A percentile compares a stretch with the other conserved stretches of the same genome.
Conservation (phyloP, 2,113 vertebrate species). For the Indri indri region DNA sequence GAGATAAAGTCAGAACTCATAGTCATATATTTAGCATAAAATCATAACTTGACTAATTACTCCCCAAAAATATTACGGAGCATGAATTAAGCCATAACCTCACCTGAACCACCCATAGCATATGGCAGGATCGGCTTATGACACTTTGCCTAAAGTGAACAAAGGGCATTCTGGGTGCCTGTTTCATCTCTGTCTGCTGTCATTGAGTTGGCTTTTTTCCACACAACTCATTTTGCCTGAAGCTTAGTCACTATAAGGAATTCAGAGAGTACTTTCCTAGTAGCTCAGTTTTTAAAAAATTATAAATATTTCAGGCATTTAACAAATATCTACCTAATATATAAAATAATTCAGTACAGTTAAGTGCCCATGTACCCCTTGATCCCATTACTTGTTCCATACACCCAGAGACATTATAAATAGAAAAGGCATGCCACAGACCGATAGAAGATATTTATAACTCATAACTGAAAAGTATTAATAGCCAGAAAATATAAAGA, state of each 20-base stretch:
- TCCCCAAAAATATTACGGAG: background rate
- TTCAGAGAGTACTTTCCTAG: background rate
- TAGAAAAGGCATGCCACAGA: too few relatives aligned
- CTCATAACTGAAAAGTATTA: too few relatives aligned
- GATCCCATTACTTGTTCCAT: background rate
- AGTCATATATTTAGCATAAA: background rate
- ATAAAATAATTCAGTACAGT: background rate
- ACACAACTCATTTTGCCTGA: background rate
- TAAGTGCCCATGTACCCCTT: background rate
- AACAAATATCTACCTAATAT: background rate
- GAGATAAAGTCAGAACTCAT: background rate
- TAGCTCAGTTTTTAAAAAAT: background rate
- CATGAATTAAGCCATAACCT: background rate
- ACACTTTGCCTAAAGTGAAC: background rate
- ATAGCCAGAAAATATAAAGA: too few relatives aligned
- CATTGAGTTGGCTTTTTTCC: background rate
- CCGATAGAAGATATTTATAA: too few relatives aligned
- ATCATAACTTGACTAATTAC: background rate
- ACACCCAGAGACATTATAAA: too few relatives aligned
- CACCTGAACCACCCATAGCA: background rate
- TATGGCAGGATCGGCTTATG: background rate
- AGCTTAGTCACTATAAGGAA: background rate
- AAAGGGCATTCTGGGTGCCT: background rate
- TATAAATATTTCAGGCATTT: background rate
- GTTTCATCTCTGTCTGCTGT: background rate